These are phyloP conservation scores for Sebastes taczanowskii DNA, from an alignment of 2,797 vertebrate species.

Conservation along the genomic window DNA sequence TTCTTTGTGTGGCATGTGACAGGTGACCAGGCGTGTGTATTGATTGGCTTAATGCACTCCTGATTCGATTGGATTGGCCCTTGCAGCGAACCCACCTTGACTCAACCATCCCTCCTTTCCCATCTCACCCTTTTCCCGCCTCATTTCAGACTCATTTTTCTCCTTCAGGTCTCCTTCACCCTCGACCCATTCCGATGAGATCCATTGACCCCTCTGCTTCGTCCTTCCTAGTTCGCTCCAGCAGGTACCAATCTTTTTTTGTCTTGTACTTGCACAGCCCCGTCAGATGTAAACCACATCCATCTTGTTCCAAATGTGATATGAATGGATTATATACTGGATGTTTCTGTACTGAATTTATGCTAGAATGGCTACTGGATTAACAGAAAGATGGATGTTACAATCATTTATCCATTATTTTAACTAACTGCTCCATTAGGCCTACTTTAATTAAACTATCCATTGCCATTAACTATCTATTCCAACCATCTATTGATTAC, in stretches of 20 bases:
- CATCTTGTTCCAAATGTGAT: neutral
- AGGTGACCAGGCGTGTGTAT: slow-evolving; percentile 45
- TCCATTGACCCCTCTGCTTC: neutral
- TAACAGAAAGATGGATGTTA: neutral
- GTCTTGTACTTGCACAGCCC: neutral
- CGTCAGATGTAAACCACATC: neutral
- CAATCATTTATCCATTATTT: neutral
- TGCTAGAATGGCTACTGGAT: neutral
- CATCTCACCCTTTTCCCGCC: slow-evolving; percentile 1
- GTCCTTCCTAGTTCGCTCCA: neutral
- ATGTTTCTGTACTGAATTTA: neutral
- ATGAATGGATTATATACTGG: neutral
- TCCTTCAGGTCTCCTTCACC: neutral
- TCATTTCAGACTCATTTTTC: slow-evolving; percentile 6
- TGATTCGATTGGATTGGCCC: slow-evolving; percentile 56
- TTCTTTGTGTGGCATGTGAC: slow-evolving; percentile 34
- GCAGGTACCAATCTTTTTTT: neutral
- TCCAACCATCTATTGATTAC: neutral
- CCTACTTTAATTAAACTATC: neutral
- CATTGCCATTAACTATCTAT: neutral
- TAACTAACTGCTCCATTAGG: neutral
- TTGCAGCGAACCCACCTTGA: slow-evolving; percentile 41
- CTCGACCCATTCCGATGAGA: neutral
- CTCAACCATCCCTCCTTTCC: slow-evolving; percentile 8
- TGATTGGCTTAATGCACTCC: slow-evolving; percentile 61